Percentiles rank a stretch among this genome's conserved stretches.
Evolutionary conservation across 2,113 vertebrate species (phyloP).

Genomic region (Prietella phreatophila): DNA sequence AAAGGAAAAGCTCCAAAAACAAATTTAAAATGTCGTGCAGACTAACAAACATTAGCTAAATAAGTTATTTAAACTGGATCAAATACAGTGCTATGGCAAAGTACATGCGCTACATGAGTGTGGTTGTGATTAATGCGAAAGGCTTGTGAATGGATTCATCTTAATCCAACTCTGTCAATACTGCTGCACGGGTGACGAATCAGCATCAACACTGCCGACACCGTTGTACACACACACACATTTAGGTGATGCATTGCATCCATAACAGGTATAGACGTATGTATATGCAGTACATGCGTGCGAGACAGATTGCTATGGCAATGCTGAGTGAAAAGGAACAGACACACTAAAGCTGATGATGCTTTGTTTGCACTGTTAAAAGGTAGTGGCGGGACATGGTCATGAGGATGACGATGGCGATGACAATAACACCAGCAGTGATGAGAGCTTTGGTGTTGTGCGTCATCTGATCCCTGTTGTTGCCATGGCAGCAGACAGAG

Average conservation of each 20-base stretch:
- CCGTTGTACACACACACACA: not conserved
- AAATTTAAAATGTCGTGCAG: not conserved
- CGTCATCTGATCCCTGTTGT: slow-evolving; percentile 15
- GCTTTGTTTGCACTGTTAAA: slow-evolving; percentile 30
- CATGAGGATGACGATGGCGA: not conserved
- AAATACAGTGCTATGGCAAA: not conserved
- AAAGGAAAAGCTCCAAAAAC: not conserved
- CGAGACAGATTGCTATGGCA: slow-evolving; percentile 6
- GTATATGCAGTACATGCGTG: not conserved
- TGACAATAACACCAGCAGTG: not conserved
- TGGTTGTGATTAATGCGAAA: not conserved
- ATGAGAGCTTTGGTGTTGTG: slow-evolving; percentile 16
- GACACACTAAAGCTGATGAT: slow-evolving; percentile 7
- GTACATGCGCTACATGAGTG: not conserved
- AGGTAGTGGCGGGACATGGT: not conserved
- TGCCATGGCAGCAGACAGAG: slow-evolving; percentile 33
- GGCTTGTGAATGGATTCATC: not conserved
- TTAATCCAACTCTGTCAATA: not conserved
- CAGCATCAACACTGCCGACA: not conserved
- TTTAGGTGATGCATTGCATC: not conserved
- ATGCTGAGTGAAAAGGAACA: not conserved
- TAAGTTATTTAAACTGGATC: not conserved
- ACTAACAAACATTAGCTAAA: not conserved
- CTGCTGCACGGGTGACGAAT: not conserved
- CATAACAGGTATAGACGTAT: not conserved